Percentiles rank a stretch among this genome's conserved stretches.
phyloP scores from a whole-genome alignment of 2,797 vertebrate species.

The Columba guinea region DNA sequence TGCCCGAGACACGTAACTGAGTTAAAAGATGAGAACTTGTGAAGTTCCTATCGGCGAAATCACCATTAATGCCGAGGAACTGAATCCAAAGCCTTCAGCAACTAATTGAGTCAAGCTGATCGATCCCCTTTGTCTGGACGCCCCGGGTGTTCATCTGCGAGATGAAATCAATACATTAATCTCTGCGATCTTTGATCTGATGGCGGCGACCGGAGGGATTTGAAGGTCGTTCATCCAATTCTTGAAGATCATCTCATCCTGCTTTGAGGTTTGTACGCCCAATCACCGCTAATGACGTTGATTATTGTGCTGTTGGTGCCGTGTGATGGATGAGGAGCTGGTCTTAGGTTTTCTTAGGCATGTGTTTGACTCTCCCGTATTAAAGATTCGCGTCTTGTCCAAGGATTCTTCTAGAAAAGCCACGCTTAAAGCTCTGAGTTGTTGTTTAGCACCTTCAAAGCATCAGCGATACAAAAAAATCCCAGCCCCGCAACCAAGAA shows the following conservation, averaged over 20 bases:
- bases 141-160: background rate
- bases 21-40: background rate
- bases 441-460: background rate
- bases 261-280: background rate
- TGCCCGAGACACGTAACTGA: fast-evolving
- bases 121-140: background rate
- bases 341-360: background rate
- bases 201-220: background rate
- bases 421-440: background rate
- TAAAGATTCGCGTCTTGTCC: background rate
- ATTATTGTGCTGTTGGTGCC: background rate
- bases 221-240: background rate
- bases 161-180: background rate
- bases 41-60: fast-evolving
- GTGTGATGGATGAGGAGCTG: fast-evolving
- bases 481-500: background rate
- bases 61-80: background rate
- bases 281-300: background rate
- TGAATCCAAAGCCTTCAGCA: background rate
- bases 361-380: fast-evolving
- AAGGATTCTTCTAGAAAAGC: background rate
- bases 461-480: background rate
- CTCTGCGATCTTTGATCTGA: background rate
- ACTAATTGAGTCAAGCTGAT: background rate
- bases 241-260: background rate